A percentile compares a stretch with the other conserved stretches of the same genome.
Evolutionary conservation across 2,888 invertebrate genomes (phyloP).

Genomic region (Drosophila leonis): DNA sequence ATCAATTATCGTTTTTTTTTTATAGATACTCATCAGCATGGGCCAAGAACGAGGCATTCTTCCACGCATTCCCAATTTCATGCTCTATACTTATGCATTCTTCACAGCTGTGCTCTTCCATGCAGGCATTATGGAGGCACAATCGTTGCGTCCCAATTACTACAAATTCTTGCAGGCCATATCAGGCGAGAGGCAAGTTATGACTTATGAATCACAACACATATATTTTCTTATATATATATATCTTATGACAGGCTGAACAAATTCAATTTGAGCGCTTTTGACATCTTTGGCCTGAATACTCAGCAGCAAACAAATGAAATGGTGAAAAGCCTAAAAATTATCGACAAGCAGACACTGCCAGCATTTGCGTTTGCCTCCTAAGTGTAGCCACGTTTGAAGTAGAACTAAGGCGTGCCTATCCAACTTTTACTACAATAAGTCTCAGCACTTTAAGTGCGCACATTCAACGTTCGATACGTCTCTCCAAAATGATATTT

Average conservation of each 20-base stretch:
- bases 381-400: conserved; percentile 40
- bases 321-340: conserved; percentile 81
- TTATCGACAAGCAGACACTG: conserved; percentile 59
- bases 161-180: conserved; percentile 92
- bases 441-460: conserved; percentile 54
- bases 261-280: conserved; percentile 87
- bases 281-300: conserved; percentile 88
- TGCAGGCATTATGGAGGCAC: conserved; percentile 92
- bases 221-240: not conserved
- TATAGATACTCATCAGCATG: conserved; percentile 89
- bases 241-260: conserved; percentile 86
- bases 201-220: not conserved
- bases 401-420: conserved; percentile 39
- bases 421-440: conserved; percentile 21
- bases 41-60: conserved; percentile 89
- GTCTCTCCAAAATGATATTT: conserved; percentile 18
- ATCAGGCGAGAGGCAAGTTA: conserved; percentile 89
- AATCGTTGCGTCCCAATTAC: conserved; percentile 92
- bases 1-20: not conserved
- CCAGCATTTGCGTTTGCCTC: conserved; percentile 74
- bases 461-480: conserved; percentile 41
- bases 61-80: conserved; percentile 90
- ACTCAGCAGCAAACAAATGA: conserved; percentile 86
- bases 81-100: conserved; percentile 90
- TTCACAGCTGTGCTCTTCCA: conserved; percentile 92